Conservation (phyloP, 2,888 invertebrate genomes). For the Aphidius colemani region DNA sequence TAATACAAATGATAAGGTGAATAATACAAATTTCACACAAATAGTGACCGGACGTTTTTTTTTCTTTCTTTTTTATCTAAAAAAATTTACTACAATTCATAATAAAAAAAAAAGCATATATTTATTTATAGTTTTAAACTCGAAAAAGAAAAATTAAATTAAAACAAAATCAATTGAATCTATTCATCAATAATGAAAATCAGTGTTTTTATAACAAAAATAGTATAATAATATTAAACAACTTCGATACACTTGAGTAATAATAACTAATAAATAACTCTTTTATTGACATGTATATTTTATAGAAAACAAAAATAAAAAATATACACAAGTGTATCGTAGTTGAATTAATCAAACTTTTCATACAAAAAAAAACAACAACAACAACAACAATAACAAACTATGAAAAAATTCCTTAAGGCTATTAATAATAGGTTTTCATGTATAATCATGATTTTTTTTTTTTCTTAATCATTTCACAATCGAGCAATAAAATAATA, state of each 20-base stretch:
- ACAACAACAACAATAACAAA: conserved; percentile 54
- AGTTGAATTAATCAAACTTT: conserved; percentile 42
- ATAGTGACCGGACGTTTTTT: not conserved
- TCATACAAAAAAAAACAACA: conserved; percentile 45
- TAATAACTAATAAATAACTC: not conserved
- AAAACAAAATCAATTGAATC: conserved; percentile 45
- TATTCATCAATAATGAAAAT: conserved; percentile 41
- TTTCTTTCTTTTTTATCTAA: not conserved
- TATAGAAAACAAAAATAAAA: conserved; percentile 3
- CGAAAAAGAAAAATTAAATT: conserved; percentile 32
- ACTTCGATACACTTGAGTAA: conserved; percentile 21
- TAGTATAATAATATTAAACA: conserved; percentile 38
- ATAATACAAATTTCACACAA: not conserved
- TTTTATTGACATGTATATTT: not conserved
- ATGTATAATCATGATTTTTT: not conserved
- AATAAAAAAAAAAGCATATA: conserved; percentile 8
- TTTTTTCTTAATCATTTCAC: not conserved
- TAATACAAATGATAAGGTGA: no score
- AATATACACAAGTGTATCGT: conserved; percentile 18
- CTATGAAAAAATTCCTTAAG: conserved; percentile 51
- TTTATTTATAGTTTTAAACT: conserved; percentile 14
- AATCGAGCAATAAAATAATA: conserved; percentile 6
- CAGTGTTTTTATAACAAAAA: conserved; percentile 54
- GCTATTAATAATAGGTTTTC: conserved; percentile 31
- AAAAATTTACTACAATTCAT: conserved; percentile 4